Base-by-base conservation (phyloP, 2,888 invertebrate species). In the Microchrysa polita region DNA sequence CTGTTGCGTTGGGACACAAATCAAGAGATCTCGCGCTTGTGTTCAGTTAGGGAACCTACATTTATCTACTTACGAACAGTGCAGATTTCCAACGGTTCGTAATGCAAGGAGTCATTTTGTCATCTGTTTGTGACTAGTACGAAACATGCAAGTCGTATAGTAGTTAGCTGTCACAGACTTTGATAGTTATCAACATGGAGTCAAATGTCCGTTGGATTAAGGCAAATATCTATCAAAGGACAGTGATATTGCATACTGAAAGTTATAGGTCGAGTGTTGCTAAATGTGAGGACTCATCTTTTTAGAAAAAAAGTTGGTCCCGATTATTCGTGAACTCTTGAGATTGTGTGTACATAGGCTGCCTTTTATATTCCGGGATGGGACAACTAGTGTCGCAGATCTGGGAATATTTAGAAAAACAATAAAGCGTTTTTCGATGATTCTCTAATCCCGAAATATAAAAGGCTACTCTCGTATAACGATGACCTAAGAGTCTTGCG, bases 101-200 rank as follows among this genome's bases (percentile, higher is more conserved):
- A 20, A 1, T 10, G 18, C 14, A 18, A 16, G 18, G 22, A 55
- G 55, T 55, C 55, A 20, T 55, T 55, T 55, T 55, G 55, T 55
- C 55, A 55, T 55, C 55, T 55, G 22, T 55, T 4, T 52, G 16
- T 52, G n/a, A 16, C 12, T 34, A 2, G 48, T 48, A n/a, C 48
- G 48, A n/a, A 4, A 18, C 16, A 10, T 55, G 18, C 10, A 16
- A 22, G 18, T 20, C 2, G 27, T 34, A n/a, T n/a, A 55, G 22
- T 20, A 10, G 22, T 20, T 55, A 20, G 1, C 2, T 55, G 55
- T 55, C 55, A 55, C 55, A 55, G 22, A 22, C 18, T 16, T 20
- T 55, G 55, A 55, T 55, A 55, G 55, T 55, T 18, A 55, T 55
- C 55, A 55, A 22, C 55, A 55, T 55, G 4, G 18, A 22, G 14